These are phyloP conservation scores for Drosophila subquinaria DNA, from an alignment of 2,888 invertebrate species.

Conservation along the genomic window DNA sequence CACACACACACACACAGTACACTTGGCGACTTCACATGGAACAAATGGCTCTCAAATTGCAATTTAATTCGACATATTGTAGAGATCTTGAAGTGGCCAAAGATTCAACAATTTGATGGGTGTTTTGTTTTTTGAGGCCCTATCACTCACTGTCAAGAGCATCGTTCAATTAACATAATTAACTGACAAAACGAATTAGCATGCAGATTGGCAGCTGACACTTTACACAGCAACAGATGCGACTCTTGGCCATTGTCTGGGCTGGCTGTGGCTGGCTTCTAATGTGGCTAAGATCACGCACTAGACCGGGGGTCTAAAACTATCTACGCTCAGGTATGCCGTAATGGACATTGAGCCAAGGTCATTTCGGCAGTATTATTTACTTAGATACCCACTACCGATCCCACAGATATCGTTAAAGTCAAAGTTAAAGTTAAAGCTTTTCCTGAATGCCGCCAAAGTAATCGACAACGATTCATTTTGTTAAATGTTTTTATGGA, in stretches of 20 bases:
- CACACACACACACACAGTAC: neutral
- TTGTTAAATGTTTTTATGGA: conserved; percentile 26
- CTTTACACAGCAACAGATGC: conserved; percentile 43
- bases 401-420: conserved; percentile 34
- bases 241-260: conserved; percentile 6
- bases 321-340: conserved; percentile 6
- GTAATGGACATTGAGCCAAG: conserved; percentile 34
- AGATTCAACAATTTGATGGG: conserved; percentile 56
- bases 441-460: conserved; percentile 22
- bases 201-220: conserved; percentile 62
- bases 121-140: conserved; percentile 52
- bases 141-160: conserved; percentile 83
- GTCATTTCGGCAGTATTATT: conserved; percentile 38
- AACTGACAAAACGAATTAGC: conserved; percentile 73
- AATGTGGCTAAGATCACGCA: conserved; percentile 22
- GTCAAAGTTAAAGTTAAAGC: neutral
- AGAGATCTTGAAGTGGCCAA: conserved; percentile 59
- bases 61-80: conserved; percentile 73
- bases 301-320: conserved; percentile 1
- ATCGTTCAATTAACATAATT: conserved; percentile 82
- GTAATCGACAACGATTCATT: conserved; percentile 32
- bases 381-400: conserved; percentile 5
- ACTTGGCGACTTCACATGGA: conserved; percentile 26
- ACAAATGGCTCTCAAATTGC: conserved; percentile 65
- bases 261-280: conserved; percentile 1